Base-by-base conservation (phyloP, 2,888 invertebrate genomes). In the Ochropleura plecta region DNA sequence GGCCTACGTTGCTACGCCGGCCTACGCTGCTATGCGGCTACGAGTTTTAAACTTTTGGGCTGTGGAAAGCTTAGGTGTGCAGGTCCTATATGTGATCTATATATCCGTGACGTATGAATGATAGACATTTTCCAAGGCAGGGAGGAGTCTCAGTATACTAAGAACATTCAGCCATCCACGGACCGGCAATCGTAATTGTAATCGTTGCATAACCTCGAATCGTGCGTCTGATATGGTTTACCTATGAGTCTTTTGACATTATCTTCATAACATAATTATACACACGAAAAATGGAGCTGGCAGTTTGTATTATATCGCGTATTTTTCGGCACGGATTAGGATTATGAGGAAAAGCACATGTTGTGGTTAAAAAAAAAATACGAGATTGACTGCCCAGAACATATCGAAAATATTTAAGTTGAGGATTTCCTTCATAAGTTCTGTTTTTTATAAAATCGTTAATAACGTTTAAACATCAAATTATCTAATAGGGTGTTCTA, bases 21-120 rank as follows among this genome's bases (percentile, higher is more conserved):
- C 60, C 81, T 81, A 81, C 85, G 81, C 14, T n/a, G 69, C 70
- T 79, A 79, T 73, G 66, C 42, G 57, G 70, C 76, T 84, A 66
- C 82, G 77, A 68, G 67, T 40, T 65, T 49, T 49, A 8, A 51
- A 7, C 30, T 48, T 53, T 40, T 9, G 40, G 30, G 30, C 30
- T 30, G 30, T 30, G 30, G 30, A 30, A 30, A 30, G 30, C 30
- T 30, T 30, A 30, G 30, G 3, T 30, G 30, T 30, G 30, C 30
- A 30, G 30, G 30, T 30, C 30, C 30, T 30, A 2, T 30, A 30
- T 30, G 30, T 30, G 30, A 30, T 30, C 1, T 30, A 30, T 30
- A 30, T 30, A 30, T 30, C 30, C 30, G 3, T 30, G 30, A 53
- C 9, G 7, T 18, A n/a, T 9, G n/a, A 53, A 53, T 53, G n/a